Base-by-base conservation (phyloP, 2,797 vertebrate species). In the Merluccius polli region DNA sequence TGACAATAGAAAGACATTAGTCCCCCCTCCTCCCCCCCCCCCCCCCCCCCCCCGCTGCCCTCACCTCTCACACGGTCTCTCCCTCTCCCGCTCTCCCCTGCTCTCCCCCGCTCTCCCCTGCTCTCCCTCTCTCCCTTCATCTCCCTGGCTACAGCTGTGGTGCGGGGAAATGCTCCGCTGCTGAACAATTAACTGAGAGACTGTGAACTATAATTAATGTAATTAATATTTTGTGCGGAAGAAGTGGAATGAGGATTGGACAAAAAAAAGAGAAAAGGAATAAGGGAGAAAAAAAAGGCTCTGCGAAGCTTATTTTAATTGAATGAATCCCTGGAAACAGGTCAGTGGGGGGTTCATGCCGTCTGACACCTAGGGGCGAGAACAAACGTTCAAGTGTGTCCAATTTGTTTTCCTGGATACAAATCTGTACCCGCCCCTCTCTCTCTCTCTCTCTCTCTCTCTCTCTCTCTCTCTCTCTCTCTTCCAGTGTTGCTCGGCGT, bases 171-270 rank as follows among this genome's bases (percentile, higher is more conserved):
- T 80, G 76, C 81, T 84, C 81, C 74, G 72, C 86, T 83, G 84
- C 86, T 87, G 87, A 93, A 92, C 90, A 92, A 93, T 92, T 92
- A 93, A 91, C 92, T 75, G 78, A 77, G 84, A 87, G 86, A 89
- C 86, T 92, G 88, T 92, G 91, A 93, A 92, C 88, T 88, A 83
- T 87, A 88, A 93, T 90, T 91, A 87, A 87, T 91, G 88, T 92
- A 89, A 91, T 93, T 91, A 91, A 90, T 91, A 90, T 89, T 91
- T 90, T 86, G 78, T 85, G 80, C 82, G 77, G 73, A 89, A 84
- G 78, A 85, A 87, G 79, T 77, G 75, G 77, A 85, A 80, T 77
- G 85, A 80, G 32, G 79, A 82, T 79, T 79, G 76, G 21, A 29
- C 32, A 73, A 75, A 69, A 72, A 67, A 4, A 52, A 16, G 2